Conservation (phyloP, 2,888 invertebrate species). For the Oligia fasciuncula region DNA sequence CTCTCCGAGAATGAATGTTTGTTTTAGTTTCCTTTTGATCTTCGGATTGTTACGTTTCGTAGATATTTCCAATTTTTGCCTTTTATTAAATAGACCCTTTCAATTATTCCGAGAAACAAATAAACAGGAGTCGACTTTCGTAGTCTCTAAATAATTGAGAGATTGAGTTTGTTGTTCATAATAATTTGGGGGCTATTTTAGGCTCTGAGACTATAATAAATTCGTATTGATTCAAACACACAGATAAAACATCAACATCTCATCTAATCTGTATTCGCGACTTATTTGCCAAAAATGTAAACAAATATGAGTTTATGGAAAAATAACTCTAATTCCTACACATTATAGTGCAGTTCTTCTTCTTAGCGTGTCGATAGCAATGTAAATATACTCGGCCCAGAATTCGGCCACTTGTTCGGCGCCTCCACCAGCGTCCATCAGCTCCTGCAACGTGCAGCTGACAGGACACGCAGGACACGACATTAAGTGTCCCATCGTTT, state of each 20-base stretch:
- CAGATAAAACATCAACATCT: neutral
- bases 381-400: too few species aligned
- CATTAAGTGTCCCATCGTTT: too few species aligned
- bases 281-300: too few species aligned
- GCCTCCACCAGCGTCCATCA: too few species aligned
- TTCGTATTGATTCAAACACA: neutral
- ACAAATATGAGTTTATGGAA: too few species aligned
- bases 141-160: slow-evolving; percentile 27
- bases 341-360: too few species aligned
- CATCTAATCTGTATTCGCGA: too few species aligned
- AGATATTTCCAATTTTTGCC: slow-evolving; percentile 41
- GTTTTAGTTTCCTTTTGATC: slow-evolving; percentile 31
- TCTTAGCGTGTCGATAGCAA: too few species aligned
- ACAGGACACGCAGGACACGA: too few species aligned
- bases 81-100: slow-evolving; percentile 42
- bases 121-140: slow-evolving; percentile 40
- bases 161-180: slow-evolving; percentile 17
- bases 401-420: too few species aligned
- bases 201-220: neutral
- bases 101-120: slow-evolving; percentile 38
- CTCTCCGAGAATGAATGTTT: slow-evolving; percentile 53
- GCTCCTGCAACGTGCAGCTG: too few species aligned
- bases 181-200: slow-evolving; percentile 9
- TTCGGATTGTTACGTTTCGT: slow-evolving; percentile 31
- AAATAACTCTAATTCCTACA: too few species aligned